These are phyloP conservation scores for Streblospio benedicti DNA, from an alignment of 1,140 invertebrate species.

Conservation along the genomic window DNA sequence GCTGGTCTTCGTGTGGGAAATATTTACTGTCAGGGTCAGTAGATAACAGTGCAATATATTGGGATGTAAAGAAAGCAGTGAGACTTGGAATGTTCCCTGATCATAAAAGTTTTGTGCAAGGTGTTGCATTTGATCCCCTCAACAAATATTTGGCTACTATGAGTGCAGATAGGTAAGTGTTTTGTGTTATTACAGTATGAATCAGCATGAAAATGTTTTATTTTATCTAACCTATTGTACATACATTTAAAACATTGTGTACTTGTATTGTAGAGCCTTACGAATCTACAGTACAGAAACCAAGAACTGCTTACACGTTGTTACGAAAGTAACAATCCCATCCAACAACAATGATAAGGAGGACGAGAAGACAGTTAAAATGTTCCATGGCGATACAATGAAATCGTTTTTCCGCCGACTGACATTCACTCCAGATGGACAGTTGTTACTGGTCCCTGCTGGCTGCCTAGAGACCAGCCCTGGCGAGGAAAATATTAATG, in stretches of 20 bases:
- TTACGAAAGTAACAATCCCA: slow-evolving; percentile 55
- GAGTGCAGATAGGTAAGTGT: slow-evolving; percentile 70
- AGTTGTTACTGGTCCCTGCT: slow-evolving; percentile 70
- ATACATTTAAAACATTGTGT: no score
- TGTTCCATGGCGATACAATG: slow-evolving; percentile 90
- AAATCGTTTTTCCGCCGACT: slow-evolving; percentile 85
- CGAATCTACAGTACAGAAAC: slow-evolving; percentile 63
- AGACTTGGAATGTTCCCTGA: slow-evolving; percentile 63
- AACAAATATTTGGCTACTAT: slow-evolving; percentile 69
- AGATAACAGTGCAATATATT: slow-evolving; percentile 85
- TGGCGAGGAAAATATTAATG: slow-evolving; percentile 50
- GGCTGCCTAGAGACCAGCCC: slow-evolving; percentile 36
- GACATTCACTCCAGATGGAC: slow-evolving; percentile 79
- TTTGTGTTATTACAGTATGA: no score
- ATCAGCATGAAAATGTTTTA: no score
- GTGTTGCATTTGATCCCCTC: slow-evolving; percentile 81
- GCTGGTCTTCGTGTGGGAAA: slow-evolving; percentile 75
- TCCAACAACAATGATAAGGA: slow-evolving; percentile 2
- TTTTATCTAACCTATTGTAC: no score
- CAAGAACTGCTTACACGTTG: slow-evolving; percentile 63
- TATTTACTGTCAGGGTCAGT: slow-evolving; percentile 84
- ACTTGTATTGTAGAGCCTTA: no score
- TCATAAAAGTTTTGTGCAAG: slow-evolving; percentile 95
- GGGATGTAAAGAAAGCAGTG: slow-evolving; percentile 72
- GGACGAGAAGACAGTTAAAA: slow-evolving; percentile 37